Evolutionary conservation across 2,113 vertebrate genomes (phyloP), one percentile per base, ranked within the genome.

Genomic region (Salvelinus fontinalis): DNA sequence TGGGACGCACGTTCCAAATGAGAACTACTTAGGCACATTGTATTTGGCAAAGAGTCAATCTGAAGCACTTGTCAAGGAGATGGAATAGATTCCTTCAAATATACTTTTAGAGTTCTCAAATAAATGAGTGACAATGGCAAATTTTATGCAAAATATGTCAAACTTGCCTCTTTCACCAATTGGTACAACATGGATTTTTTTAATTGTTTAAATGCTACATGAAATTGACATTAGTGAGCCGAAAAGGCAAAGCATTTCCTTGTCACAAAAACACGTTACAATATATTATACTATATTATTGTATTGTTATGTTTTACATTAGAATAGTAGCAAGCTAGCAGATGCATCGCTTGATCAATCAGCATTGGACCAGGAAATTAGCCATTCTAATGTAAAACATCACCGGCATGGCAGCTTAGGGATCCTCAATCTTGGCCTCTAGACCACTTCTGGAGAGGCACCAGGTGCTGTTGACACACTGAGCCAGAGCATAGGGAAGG

Each of bases 401-500:
- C 51, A 70, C 71, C 83, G 74, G 81, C 78, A 82, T 79, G 81
- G 71, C 76, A 74, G 83, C 71, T 83, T 75, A 70, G 49, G 20
- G 74, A 44, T 44, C 39, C 76, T 82, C 79, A 82, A 80, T 78
- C 75, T 73, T 69, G 75, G 74, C 75, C 81, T 77, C 66, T 75
- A 75, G 84, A 84, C 84, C 83, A 89, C 87, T 90, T 90, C 82
- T 91, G 82, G 88, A 85, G 85, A 74, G 91, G 89, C 90, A 92
- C 89, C 87, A 93, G 92, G 88, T 74, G 75, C 77, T 86, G 86
- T 85, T 92, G 89, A 90, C 90, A 90, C 85, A 70, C 74, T 75
- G 86, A 76, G 82, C 79, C 70, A 48, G 87, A 80, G 84, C 79
- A 70, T 65, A 76, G 84, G 89, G 79, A 82, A 81, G 78, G 72